Evolutionary conservation across 2,888 invertebrate genomes (phyloP).

Genomic region (Nephrocerus scutellatus): DNA sequence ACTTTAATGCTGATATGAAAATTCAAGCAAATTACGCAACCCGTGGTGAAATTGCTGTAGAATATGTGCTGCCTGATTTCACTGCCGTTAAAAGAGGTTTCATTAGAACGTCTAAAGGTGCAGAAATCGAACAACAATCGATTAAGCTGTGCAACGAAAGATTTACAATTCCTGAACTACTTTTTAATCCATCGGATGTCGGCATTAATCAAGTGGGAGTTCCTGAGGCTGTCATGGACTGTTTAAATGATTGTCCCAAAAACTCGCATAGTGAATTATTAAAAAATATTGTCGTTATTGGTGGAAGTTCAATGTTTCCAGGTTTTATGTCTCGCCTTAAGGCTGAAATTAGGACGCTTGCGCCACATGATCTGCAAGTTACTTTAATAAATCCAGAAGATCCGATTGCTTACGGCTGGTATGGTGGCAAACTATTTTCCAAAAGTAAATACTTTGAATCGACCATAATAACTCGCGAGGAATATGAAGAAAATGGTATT

Average conservation of each 20-base stretch:
- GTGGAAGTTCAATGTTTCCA: constrained; percentile 71
- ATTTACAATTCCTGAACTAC: constrained; percentile 87
- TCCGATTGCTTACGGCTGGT: constrained; percentile 81
- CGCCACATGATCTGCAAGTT: constrained; percentile 71
- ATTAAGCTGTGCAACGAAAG: constrained; percentile 87
- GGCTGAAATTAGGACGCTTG: constrained; percentile 69
- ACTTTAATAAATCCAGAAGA: constrained; percentile 63
- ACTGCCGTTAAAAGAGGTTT: constrained; percentile 80
- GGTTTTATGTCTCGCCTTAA: constrained; percentile 75
- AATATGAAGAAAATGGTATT: constrained; percentile 84
- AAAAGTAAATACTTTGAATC: constrained; percentile 66
- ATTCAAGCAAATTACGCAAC: constrained; percentile 55
- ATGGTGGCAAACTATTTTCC: constrained; percentile 73
- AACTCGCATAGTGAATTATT: constrained; percentile 70
- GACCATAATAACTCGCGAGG: constrained; percentile 68
- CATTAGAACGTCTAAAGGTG: constrained; percentile 23
- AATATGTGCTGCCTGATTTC: constrained; percentile 96
- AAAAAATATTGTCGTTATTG: constrained; percentile 77
- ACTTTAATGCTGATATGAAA: constrained; percentile 76
- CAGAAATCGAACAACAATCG: constrained; percentile 59
- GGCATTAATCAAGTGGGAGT: constrained; percentile 88
- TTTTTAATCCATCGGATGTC: constrained; percentile 92
- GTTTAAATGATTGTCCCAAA: constrained; percentile 66
- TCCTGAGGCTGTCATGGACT: constrained; percentile 76
- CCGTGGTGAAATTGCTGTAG: constrained; percentile 67